Evolutionary conservation across 2,888 invertebrate species (phyloP).

Genomic region (Brachyptera risi): DNA sequence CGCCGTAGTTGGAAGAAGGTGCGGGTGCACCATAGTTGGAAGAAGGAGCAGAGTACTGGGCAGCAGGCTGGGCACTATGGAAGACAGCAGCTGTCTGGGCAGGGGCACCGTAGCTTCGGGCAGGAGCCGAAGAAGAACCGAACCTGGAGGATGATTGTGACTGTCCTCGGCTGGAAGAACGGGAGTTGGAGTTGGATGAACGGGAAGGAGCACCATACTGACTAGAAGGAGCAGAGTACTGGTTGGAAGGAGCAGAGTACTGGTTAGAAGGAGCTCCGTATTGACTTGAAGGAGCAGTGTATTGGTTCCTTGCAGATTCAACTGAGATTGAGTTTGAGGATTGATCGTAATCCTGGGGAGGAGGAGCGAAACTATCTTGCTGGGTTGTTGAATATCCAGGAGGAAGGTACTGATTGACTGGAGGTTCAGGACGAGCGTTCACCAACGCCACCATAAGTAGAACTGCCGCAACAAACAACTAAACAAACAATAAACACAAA

Average conservation of each 20-base stretch:
- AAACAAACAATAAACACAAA: too few relatives aligned
- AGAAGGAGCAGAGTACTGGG: constrained; percentile 16
- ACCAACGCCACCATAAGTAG: background rate
- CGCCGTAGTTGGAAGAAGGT: constrained; percentile 5
- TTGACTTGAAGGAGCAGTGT: constrained; percentile 20
- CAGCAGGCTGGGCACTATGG: constrained; percentile 2
- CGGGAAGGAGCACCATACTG: constrained; percentile 14
- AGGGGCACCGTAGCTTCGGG: constrained; percentile 48
- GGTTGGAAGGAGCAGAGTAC: constrained; percentile 36
- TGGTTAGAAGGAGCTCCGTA: constrained; percentile 33
- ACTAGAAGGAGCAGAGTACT: constrained; percentile 9
- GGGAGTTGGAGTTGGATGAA: constrained; percentile 10
- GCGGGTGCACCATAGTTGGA: constrained; percentile 21
- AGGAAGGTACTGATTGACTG: constrained; percentile 19
- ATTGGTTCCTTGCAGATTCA: background rate
- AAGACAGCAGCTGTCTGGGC: constrained; percentile 26
- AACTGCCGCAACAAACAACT: constrained; percentile 24
- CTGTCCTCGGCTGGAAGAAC: background rate
- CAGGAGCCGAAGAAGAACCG: constrained; percentile 42
- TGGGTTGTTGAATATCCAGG: constrained; percentile 35
- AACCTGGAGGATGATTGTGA: background rate
- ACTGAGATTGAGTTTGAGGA: constrained; percentile 10
- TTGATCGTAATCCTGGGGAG: constrained; percentile 19
- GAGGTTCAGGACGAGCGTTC: constrained; percentile 5
- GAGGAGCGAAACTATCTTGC: constrained; percentile 35